A percentile compares a stretch with the other conserved stretches of the same genome.
phyloP scores from a whole-genome alignment of 1,140 invertebrate genomes.

The Hormaphis cornu region DNA sequence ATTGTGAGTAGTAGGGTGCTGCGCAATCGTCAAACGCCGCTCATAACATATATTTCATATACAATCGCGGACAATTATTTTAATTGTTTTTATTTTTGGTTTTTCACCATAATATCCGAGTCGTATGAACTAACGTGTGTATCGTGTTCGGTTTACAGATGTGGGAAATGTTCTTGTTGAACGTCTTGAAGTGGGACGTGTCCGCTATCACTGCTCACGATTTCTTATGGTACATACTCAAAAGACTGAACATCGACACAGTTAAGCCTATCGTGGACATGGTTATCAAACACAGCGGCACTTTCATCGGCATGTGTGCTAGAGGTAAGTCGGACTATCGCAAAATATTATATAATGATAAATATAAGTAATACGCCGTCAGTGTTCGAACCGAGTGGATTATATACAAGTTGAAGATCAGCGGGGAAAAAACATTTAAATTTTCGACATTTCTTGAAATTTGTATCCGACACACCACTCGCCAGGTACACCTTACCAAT shows the following conservation, averaged over 20 bases:
- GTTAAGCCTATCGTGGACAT: slow-evolving; percentile 43
- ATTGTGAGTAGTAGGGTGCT: too few relatives aligned
- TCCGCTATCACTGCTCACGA: slow-evolving; percentile 69
- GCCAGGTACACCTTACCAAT: background rate
- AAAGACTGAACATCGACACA: slow-evolving; percentile 45
- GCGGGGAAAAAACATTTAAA: too few relatives aligned
- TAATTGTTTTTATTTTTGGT: background rate
- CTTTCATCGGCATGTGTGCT: slow-evolving; percentile 66
- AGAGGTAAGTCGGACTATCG: slow-evolving; percentile 53
- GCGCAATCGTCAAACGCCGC: too few relatives aligned
- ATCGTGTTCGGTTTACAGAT: slow-evolving; percentile 49
- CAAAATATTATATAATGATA: background rate
- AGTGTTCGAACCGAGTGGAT: too few relatives aligned
- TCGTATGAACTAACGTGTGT: background rate
- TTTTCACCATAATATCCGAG: too few relatives aligned
- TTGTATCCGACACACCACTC: background rate
- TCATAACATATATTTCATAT: too few relatives aligned
- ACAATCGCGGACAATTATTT: too few relatives aligned
- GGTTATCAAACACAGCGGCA: slow-evolving; percentile 63
- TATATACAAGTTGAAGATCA: too few relatives aligned
- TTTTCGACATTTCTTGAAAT: background rate
- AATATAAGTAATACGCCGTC: too few relatives aligned
- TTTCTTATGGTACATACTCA: slow-evolving; percentile 61
- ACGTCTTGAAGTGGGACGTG: slow-evolving; percentile 73
- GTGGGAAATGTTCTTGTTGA: slow-evolving; percentile 69